phyloP scores from a whole-genome alignment of 2,113 vertebrate genomes.

The Chrysochloris asiatica region DNA sequence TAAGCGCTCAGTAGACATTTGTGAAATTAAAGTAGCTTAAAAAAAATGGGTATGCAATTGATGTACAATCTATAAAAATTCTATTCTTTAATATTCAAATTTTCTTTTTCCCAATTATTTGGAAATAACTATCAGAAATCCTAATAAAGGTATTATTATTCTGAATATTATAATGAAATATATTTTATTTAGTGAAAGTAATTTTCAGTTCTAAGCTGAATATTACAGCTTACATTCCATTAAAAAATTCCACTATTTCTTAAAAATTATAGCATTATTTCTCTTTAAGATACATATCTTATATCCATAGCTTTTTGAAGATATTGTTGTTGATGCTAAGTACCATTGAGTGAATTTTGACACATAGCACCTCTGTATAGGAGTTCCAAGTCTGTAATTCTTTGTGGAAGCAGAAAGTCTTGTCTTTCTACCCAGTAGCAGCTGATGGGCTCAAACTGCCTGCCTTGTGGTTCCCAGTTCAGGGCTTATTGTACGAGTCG shows the following conservation, averaged over 20 bases:
- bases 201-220: constrained; percentile 23
- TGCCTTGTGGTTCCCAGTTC: too few species aligned
- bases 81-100: constrained; percentile 23
- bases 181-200: constrained; percentile 2
- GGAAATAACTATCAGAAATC: background rate
- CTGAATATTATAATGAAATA: background rate
- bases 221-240: constrained; percentile 1
- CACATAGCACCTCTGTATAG: too few species aligned
- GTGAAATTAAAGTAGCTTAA: background rate
- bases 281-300: background rate
- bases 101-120: background rate
- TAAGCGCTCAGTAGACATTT: background rate
- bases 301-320: background rate
- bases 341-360: too few species aligned
- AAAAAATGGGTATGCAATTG: background rate
- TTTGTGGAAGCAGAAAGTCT: too few species aligned
- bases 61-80: background rate
- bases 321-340: background rate
- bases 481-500: too few species aligned
- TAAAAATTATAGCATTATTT: background rate
- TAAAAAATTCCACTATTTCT: background rate
- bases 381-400: too few species aligned
- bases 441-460: too few species aligned
- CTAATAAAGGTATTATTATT: background rate
- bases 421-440: too few species aligned